Evolutionary conservation across 2,113 vertebrate species (phyloP).

Genomic region (Lycocorax pyrrhopterus): DNA sequence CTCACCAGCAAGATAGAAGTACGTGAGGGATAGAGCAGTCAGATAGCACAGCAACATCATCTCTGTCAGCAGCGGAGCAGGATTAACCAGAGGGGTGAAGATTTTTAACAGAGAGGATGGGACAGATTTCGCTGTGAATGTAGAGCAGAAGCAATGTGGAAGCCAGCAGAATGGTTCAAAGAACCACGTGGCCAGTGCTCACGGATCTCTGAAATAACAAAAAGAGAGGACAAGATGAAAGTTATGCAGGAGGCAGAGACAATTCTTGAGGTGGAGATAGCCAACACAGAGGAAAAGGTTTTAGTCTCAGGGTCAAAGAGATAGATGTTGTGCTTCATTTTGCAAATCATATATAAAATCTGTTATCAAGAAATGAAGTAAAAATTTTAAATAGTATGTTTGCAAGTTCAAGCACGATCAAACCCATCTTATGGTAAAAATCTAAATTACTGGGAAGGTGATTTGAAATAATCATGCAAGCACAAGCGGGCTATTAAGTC

Average conservation of each 20-base stretch:
- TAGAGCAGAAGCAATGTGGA: background rate
- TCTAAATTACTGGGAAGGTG: background rate
- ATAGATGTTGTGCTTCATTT: background rate
- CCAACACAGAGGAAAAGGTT: accelerated
- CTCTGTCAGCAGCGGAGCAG: background rate
- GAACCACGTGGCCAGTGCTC: background rate
- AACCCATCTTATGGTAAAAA: background rate
- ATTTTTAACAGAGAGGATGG: background rate
- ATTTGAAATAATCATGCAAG: constrained; percentile 19
- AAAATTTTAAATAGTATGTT: background rate
- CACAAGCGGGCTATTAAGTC: background rate
- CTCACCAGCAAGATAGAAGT: background rate
- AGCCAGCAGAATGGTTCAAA: background rate
- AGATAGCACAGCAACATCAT: background rate
- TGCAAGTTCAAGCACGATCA: background rate
- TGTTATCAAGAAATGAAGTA: background rate
- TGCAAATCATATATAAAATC: background rate
- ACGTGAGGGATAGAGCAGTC: background rate
- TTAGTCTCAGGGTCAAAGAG: background rate
- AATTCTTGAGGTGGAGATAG: background rate
- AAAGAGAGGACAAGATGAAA: background rate
- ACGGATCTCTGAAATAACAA: background rate
- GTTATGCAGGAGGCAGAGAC: background rate
- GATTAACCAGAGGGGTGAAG: background rate
- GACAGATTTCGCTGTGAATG: background rate